These are phyloP conservation scores for Anguilla japonica DNA, from an alignment of 2,113 vertebrate genomes.

Conservation along the genomic window DNA sequence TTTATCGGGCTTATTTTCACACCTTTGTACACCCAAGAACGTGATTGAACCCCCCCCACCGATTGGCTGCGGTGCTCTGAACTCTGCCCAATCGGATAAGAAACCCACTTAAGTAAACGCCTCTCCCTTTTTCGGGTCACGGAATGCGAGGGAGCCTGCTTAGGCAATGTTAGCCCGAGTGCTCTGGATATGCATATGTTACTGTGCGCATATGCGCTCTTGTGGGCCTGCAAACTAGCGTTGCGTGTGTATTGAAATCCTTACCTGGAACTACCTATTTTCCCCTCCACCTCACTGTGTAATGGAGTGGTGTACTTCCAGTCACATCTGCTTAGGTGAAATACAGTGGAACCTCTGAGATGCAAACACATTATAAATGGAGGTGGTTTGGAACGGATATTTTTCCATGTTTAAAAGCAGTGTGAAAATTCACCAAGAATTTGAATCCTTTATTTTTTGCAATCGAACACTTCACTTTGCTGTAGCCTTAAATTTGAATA, in stretches of 20 bases:
- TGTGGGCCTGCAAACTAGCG: not conserved
- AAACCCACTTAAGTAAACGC: conserved; percentile 36
- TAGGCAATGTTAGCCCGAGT: no score
- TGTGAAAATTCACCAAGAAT: no score
- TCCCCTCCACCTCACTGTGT: no score
- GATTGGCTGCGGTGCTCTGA: conserved; percentile 46
- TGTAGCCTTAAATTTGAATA: no score
- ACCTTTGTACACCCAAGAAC: not conserved
- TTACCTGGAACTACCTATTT: not conserved
- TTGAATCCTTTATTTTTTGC: no score
- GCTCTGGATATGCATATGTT: not conserved
- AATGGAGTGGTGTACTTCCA: not conserved
- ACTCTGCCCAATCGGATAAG: conserved; percentile 49
- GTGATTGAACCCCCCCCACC: not conserved
- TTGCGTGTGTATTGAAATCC: not conserved
- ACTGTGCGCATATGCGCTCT: not conserved
- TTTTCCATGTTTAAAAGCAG: no score
- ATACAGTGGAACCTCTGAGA: not conserved
- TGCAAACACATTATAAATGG: no score
- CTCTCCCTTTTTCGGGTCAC: conserved; percentile 32
- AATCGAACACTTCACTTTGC: no score
- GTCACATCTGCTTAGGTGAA: not conserved
- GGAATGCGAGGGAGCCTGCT: conserved; percentile 45
- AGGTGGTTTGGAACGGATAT: no score
- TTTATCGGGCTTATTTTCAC: not conserved